Evolutionary conservation across 1,140 invertebrate species (phyloP), one percentile per base, ranked within the genome.

Genomic region (Conus ventricosus): DNA sequence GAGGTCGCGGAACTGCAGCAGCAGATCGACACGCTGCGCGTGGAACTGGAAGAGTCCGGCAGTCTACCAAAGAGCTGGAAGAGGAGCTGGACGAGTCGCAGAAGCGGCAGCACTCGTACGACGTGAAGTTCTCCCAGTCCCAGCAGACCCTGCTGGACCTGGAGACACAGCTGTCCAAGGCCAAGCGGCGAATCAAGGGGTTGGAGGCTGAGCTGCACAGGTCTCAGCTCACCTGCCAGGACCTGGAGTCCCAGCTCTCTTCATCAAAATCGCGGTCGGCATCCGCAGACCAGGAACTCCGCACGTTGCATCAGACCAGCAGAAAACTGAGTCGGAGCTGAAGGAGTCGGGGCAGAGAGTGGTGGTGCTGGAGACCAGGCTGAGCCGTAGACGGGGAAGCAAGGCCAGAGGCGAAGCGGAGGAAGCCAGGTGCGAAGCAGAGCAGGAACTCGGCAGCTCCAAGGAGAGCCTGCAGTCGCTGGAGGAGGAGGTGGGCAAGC

Each of bases 1-100:
- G 67, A 63, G 23, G 39, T 71, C 51, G 60, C 25, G 7, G 75
- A 85, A 39, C 76, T 88, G 60, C 84, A 89, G 67, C 54, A 86
- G 27, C 75, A 81, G 51, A 63, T 67, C 23, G 27, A 71, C 27
- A 13, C 27, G 5, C 63, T 75, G 60, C 63, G 51, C 0, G 51
- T 13, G 63, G 84, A 67, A 63, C 17, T 53, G 1, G 51, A 71
- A 51, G 84, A 71, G 71, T n/a, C 84, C 27, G 53, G 84, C 27
- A 53, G 27, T 15, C 13, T 5, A 51, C 25, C 5, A 13, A 25
- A 15, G 39, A 67, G 17, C 63, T 85, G 84, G 60, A 85, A n/a
- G 63, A 85, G 60, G 60, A 85, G 84, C 13, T 85, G 57, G 84
- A 67, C 5, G 84, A 67, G 13, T 51, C 17, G 1, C 84, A 85